Evolutionary conservation across 2,797 vertebrate genomes (phyloP), one percentile per base, ranked within the genome.

Genomic region (Rhincodon typus): DNA sequence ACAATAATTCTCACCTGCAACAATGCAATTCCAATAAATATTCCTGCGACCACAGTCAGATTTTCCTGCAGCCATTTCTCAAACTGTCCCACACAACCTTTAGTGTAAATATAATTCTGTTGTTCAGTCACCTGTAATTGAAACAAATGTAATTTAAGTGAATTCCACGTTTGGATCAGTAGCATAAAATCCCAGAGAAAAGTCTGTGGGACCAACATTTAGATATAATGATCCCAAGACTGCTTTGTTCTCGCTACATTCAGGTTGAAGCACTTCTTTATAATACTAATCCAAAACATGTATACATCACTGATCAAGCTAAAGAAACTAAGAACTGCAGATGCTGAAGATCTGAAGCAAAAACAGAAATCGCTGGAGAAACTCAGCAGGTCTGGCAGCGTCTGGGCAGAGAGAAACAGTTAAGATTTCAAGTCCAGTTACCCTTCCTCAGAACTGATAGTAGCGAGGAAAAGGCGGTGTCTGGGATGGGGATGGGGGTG

Each of bases 41-140:
- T 98, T 96, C 99, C 99, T 0, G 99, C 99, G 97, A 99, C 99
- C 97, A 99, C 99, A n/a, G 99, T 99, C 96, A 99, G 98, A 97
- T 99, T 99, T 97, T 99, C 99, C 97, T 99, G 99, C 95, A 99
- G 97, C 99, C 99, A 99, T 97, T 99, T 99, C 97, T 99, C 99
- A 98, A 99, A 99, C 97, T 99, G 99, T 91, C 99, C 99, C 88
- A 99, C 99, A 1, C 99, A 99, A 96, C 99, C 99, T 98, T 99
- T 99, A 66, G 99, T 99, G 96, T 99, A 98, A 97, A 99, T 99
- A 96, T 98, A 99, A 30, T 97, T 98, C 97, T 99, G 99, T 97
- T 99, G 99, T 97, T 99, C 99, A 7, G 98, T 98, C 96, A 99
- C 99, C 99, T 99, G 96, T 46, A 95, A 84, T 96, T 57, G 69